phyloP scores from a whole-genome alignment of 2,888 invertebrate species.

The Neelides folsomi region DNA sequence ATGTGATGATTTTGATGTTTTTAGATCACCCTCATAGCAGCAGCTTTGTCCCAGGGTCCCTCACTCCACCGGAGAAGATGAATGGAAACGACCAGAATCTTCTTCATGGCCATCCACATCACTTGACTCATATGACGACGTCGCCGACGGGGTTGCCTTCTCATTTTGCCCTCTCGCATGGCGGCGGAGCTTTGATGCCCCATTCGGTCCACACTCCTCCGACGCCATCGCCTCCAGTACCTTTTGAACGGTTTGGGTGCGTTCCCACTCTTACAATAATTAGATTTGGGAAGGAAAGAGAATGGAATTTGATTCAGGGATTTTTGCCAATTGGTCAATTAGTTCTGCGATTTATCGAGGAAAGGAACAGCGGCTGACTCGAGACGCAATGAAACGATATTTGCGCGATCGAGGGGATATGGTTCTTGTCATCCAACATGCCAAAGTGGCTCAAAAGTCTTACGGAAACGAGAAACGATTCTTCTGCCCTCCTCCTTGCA shows the following conservation, averaged over 20 bases:
- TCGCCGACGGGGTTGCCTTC: slow-evolving; percentile 53
- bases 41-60: slow-evolving; percentile 38
- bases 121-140: slow-evolving; percentile 34
- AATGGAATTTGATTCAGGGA: neutral
- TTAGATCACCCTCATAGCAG: slow-evolving; percentile 33
- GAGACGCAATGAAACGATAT: slow-evolving; percentile 94
- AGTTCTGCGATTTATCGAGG: slow-evolving; percentile 41
- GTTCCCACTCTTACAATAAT: neutral
- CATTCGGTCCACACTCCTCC: slow-evolving; percentile 64
- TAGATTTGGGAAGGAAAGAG: neutral
- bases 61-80: slow-evolving; percentile 41
- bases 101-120: slow-evolving; percentile 34
- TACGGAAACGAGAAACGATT: slow-evolving; percentile 99
- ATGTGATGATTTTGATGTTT: no score
- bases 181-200: slow-evolving; percentile 40
- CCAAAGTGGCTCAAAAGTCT: slow-evolving; percentile 99
- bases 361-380: slow-evolving; percentile 61
- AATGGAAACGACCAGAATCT: slow-evolving; percentile 36
- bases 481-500: slow-evolving; percentile 98
- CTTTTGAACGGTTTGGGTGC: slow-evolving; percentile 36
- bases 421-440: slow-evolving; percentile 93
- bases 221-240: slow-evolving; percentile 41
- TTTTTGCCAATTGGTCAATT: neutral
- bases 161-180: slow-evolving; percentile 53
- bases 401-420: slow-evolving; percentile 85